phyloP scores from a whole-genome alignment of 2,113 vertebrate genomes.

The Paracanthobrama guichenoti region DNA sequence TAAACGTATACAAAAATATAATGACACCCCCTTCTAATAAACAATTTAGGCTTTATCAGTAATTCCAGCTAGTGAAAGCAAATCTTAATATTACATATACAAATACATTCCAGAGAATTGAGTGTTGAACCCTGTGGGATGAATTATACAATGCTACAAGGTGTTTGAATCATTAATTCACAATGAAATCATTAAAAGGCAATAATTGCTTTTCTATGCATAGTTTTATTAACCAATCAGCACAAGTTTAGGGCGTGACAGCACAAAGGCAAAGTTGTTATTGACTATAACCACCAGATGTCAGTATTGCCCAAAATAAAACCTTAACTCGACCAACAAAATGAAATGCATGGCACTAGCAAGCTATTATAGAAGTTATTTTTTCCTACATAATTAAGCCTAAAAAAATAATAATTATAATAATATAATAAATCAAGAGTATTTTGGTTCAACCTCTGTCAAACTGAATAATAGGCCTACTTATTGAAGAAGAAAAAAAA shows the following conservation, averaged over 20 bases:
- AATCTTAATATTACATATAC: background rate
- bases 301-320: slow-evolving; percentile 53
- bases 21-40: background rate
- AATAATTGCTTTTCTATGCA: background rate
- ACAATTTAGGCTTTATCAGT: background rate
- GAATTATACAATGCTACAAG: background rate
- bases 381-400: background rate
- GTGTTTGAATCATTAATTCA: background rate
- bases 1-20: background rate
- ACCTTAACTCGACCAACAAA: background rate
- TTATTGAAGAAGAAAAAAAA: background rate
- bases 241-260: background rate
- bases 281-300: slow-evolving; percentile 62
- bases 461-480: background rate
- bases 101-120: background rate
- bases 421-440: background rate
- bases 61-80: background rate
- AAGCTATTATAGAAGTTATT: background rate
- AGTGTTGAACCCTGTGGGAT: background rate
- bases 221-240: slow-evolving; percentile 16
- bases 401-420: too few species aligned
- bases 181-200: background rate
- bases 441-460: background rate
- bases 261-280: background rate
- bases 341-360: background rate